Percentiles rank a stretch among this genome's conserved stretches.
These are phyloP conservation scores for Drosophila flavopinicola DNA, from an alignment of 2,888 invertebrate species.

Conservation along the genomic window DNA sequence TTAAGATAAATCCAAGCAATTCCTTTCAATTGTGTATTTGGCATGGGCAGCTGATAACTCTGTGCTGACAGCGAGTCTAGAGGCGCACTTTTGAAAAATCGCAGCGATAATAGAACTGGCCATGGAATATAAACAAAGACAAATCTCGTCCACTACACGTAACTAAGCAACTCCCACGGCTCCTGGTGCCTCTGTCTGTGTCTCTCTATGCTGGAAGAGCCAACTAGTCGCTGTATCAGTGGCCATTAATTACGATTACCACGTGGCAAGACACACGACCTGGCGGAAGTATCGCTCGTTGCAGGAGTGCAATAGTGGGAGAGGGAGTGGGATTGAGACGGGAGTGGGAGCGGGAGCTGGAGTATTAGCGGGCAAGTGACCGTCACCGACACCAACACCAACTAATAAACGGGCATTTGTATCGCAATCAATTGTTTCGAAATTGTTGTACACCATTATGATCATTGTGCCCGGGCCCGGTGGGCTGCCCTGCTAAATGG, in stretches of 20 bases:
- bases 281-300: constrained; percentile 67
- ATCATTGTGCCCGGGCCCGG: constrained; percentile 57
- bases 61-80: constrained; percentile 32
- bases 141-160: constrained; percentile 42
- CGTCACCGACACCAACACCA: constrained; percentile 42
- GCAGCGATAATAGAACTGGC: constrained; percentile 43
- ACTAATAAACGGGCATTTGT: constrained; percentile 81
- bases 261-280: constrained; percentile 78
- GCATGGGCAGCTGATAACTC: constrained; percentile 9
- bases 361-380: constrained; percentile 35
- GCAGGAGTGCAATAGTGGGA: constrained; percentile 25
- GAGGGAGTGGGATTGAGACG: constrained; percentile 13
- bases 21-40: constrained; percentile 57
- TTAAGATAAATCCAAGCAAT: constrained; percentile 42
- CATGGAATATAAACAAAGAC: constrained; percentile 50
- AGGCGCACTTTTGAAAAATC: constrained; percentile 53
- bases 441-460: constrained; percentile 79
- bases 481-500: constrained; percentile 67
- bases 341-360: background rate
- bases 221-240: constrained; percentile 67
- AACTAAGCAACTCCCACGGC: constrained; percentile 33
- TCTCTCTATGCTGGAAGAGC: no score
- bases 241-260: constrained; percentile 78
- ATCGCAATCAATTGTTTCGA: constrained; percentile 78
- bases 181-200: no score